A percentile compares a stretch with the other conserved stretches of the same genome.
These are phyloP conservation scores for Mactra quadrangularis DNA, from an alignment of 1,140 invertebrate genomes.

Conservation along the genomic window DNA sequence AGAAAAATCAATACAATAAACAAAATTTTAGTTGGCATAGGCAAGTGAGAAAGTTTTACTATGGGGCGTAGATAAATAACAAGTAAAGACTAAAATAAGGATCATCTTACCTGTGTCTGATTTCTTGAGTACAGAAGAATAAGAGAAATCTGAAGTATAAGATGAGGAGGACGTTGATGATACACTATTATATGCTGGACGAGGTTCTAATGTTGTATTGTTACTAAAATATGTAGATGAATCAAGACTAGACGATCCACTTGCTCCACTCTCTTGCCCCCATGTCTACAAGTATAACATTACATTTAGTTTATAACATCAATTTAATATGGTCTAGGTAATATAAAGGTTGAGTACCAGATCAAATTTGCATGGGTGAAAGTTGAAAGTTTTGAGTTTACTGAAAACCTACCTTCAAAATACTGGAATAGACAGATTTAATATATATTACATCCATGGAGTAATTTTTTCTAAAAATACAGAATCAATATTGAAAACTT, in stretches of 20 bases:
- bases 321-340: background rate
- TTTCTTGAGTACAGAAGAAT: slow-evolving; percentile 79
- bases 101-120: slow-evolving; percentile 81
- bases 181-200: slow-evolving; percentile 63
- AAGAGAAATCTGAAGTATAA: slow-evolving; percentile 69
- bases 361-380: no score
- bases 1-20: no score
- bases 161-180: slow-evolving; percentile 62
- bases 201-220: slow-evolving; percentile 47
- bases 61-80: no score
- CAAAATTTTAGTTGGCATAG: no score
- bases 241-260: background rate
- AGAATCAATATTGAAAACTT: no score
- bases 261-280: background rate
- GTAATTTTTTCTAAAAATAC: no score
- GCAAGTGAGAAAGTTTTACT: no score
- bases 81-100: no score
- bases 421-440: no score
- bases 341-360: background rate
- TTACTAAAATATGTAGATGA: slow-evolving; percentile 49
- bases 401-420: no score
- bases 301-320: background rate
- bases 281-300: background rate
- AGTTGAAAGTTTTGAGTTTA: no score
- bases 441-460: no score